A percentile compares a stretch with the other conserved stretches of the same genome.
These are phyloP conservation scores for Meloidogyne hapla DNA, from an alignment of 1,140 invertebrate genomes.

Conservation along the genomic window DNA sequence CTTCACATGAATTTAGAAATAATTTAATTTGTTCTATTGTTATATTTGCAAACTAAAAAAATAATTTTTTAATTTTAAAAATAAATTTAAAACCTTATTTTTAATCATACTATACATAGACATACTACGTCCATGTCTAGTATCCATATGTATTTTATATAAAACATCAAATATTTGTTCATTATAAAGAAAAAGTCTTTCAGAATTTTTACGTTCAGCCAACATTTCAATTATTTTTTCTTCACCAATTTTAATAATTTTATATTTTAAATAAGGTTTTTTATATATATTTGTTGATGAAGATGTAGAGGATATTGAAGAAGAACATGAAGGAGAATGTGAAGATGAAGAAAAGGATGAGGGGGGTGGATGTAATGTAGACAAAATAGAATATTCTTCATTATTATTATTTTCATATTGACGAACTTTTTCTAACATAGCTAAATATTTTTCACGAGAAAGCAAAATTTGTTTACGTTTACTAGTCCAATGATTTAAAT, in stretches of 20 bases:
- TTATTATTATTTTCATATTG: not conserved
- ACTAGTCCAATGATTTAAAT: not conserved
- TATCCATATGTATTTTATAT: constrained; percentile 20
- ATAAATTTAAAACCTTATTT: not conserved
- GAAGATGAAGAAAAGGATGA: no score
- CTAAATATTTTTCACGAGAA: not conserved
- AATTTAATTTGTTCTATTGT: constrained; percentile 15
- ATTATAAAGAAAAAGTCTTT: constrained; percentile 6
- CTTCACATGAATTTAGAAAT: constrained; percentile 5
- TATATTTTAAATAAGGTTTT: not conserved
- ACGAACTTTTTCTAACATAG: not conserved
- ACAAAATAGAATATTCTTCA: not conserved
- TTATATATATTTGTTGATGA: not conserved
- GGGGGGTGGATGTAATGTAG: no score
- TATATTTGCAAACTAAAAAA: constrained; percentile 21
- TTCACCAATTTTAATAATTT: not conserved
- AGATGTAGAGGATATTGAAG: no score
- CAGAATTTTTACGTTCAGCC: not conserved
- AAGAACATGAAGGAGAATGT: not conserved
- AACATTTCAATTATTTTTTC: not conserved
- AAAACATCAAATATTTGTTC: constrained; percentile 16
- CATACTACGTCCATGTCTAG: constrained; percentile 21
- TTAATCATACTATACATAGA: constrained; percentile 13
- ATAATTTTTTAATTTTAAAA: not conserved
- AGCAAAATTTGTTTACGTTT: not conserved